Conservation (phyloP, 2,797 vertebrate genomes). For the Knipowitschia caucasica region DNA sequence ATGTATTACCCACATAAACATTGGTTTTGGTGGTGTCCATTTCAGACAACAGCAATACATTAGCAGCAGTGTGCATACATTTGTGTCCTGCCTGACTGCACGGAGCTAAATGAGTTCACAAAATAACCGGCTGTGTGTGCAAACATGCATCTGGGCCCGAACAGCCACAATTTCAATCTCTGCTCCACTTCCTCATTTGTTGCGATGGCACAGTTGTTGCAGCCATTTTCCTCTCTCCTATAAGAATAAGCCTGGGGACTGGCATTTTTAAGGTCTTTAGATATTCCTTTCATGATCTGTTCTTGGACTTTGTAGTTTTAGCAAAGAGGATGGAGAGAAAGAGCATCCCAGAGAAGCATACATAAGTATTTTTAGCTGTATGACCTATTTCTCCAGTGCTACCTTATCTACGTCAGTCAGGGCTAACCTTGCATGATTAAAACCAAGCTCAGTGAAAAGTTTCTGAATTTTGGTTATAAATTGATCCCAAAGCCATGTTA, state of each 20-base stretch:
- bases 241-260: conserved; percentile 54
- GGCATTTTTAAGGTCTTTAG: conserved; percentile 63
- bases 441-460: conserved; percentile 18
- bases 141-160: conserved; percentile 64
- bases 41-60: conserved; percentile 48
- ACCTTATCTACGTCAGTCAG: conserved; percentile 80
- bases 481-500: not conserved
- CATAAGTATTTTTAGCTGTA: conserved; percentile 82
- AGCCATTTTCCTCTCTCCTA: conserved; percentile 20
- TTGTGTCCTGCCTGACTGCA: conserved; percentile 74
- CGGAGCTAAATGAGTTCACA: conserved; percentile 71
- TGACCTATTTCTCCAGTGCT: conserved; percentile 84
- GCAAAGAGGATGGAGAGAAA: conserved; percentile 47
- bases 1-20: too few relatives aligned
- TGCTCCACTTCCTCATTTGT: conserved; percentile 55
- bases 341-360: conserved; percentile 61
- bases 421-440: conserved; percentile 57
- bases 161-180: conserved; percentile 65
- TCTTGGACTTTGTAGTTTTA: conserved; percentile 66
- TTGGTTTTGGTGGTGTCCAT: conserved; percentile 28
- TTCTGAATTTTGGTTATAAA: not conserved
- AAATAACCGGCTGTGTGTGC: conserved; percentile 70
- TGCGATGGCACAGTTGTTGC: conserved; percentile 26
- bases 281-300: conserved; percentile 66
- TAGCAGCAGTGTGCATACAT: conserved; percentile 46